phyloP scores from a whole-genome alignment of 2,797 vertebrate genomes.

The Melanotaenia maccullochi region DNA sequence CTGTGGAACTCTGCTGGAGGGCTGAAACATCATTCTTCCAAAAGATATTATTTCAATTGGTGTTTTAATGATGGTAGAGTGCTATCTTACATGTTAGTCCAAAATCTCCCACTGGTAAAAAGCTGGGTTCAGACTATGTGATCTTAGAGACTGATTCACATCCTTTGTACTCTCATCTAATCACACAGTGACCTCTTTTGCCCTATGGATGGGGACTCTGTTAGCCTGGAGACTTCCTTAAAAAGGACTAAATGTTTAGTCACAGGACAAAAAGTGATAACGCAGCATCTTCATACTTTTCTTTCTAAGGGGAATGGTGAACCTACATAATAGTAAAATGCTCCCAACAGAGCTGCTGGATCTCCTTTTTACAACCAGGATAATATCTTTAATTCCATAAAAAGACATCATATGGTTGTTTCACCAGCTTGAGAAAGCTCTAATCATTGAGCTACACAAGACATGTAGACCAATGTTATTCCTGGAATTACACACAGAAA shows the following conservation, averaged over 20 bases:
- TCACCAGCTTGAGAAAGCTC: slow-evolving; percentile 1
- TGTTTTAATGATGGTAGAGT: slow-evolving; percentile 1
- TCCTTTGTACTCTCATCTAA: not conserved
- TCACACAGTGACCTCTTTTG: not conserved
- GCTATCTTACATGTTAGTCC: not conserved
- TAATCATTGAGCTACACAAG: slow-evolving; percentile 6
- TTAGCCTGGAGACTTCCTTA: not conserved
- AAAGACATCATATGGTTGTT: slow-evolving; percentile 12
- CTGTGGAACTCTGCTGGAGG: slow-evolving; percentile 14
- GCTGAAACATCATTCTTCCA: not conserved
- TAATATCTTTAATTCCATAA: slow-evolving; percentile 8
- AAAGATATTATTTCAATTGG: slow-evolving; percentile 5
- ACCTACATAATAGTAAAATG: not conserved
- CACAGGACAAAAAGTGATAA: not conserved
- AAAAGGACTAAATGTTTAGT: not conserved
- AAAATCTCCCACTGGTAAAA: not conserved
- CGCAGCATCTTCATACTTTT: not conserved
- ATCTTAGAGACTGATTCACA: not conserved
- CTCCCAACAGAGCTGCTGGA: not conserved
- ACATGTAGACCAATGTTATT: slow-evolving; percentile 1
- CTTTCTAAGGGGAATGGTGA: too few species aligned
- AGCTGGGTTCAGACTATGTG: not conserved
- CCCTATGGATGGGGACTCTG: not conserved
- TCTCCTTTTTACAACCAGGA: not conserved
- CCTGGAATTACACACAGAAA: slow-evolving; percentile 16